phyloP scores from a whole-genome alignment of 2,797 vertebrate genomes.

The Alcedo quadribrachys region DNA sequence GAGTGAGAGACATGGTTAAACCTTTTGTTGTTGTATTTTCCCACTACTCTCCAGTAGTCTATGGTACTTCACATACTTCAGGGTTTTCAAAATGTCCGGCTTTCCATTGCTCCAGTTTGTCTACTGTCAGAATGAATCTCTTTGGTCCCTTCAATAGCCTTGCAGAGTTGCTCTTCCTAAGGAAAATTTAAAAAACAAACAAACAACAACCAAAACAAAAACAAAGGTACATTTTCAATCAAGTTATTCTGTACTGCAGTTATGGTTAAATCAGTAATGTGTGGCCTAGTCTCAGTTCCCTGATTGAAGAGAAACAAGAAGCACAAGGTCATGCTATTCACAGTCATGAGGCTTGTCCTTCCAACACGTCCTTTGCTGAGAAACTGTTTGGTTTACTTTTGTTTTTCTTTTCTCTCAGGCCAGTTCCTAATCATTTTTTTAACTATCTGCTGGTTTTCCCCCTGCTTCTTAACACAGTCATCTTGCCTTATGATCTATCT shows the following conservation, averaged over 20 bases:
- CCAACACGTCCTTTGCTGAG: not conserved
- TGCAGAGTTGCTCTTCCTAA: not conserved
- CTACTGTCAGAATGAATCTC: conserved; percentile 6
- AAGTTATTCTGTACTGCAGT: not conserved
- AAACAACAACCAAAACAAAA: too few species aligned
- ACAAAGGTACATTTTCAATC: not conserved
- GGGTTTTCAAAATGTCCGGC: not conserved
- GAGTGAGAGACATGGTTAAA: not conserved
- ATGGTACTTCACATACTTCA: not conserved
- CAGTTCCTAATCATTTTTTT: not conserved
- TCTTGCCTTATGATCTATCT: not conserved
- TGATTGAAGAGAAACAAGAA: not conserved
- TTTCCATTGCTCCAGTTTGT: not conserved
- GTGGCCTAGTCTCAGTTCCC: conserved; percentile 7
- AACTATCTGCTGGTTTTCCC: not conserved
- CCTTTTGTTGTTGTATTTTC: not conserved
- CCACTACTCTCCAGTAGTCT: not conserved
- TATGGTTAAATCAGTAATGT: conserved; percentile 19
- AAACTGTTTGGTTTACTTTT: conserved; percentile 17
- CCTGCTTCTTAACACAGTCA: not conserved
- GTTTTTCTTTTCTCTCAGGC: conserved; percentile 13
- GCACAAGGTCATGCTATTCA: conserved; percentile 19
- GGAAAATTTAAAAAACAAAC: too few species aligned
- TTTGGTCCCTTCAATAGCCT: not conserved
- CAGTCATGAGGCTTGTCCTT: conserved; percentile 12